A percentile compares a stretch with the other conserved stretches of the same genome.
Evolutionary conservation across 1,140 invertebrate genomes (phyloP).

Genomic region (Potamilus streckersoni): DNA sequence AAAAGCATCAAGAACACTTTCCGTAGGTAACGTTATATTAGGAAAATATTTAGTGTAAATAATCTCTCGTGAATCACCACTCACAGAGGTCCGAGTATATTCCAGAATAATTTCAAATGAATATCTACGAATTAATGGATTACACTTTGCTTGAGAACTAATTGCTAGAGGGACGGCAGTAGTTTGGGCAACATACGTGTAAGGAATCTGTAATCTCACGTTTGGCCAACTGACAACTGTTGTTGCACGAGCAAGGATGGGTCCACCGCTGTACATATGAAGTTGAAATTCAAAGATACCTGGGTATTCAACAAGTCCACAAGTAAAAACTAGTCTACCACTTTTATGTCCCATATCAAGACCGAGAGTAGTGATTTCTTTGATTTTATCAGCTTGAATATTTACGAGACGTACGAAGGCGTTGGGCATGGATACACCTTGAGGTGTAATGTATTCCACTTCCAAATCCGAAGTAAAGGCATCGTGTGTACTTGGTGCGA

Average conservation of each 20-base stretch:
- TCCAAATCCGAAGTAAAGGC: conserved; percentile 22
- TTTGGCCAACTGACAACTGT: conserved; percentile 24
- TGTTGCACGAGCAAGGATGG: conserved; percentile 4
- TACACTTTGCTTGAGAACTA: conserved; percentile 18
- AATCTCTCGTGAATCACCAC: conserved; percentile 8
- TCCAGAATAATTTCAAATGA: conserved; percentile 21
- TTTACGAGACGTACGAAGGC: conserved; percentile 25
- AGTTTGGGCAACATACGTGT: conserved; percentile 25
- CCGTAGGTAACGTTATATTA: conserved; percentile 8
- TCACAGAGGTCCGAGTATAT: conserved; percentile 18
- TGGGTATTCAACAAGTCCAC: conserved; percentile 25
- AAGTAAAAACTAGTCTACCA: conserved; percentile 13
- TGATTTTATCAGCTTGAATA: not conserved
- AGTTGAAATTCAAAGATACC: conserved; percentile 26
- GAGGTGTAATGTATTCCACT: conserved; percentile 14
- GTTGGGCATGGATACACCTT: conserved; percentile 10
- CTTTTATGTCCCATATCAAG: conserved; percentile 10
- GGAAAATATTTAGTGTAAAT: conserved; percentile 8
- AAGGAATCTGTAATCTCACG: conserved; percentile 10
- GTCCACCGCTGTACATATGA: conserved; percentile 19
- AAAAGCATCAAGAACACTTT: conserved; percentile 11
- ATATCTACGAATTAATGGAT: conserved; percentile 23
- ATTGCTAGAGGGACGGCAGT: conserved; percentile 20
- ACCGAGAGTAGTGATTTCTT: conserved; percentile 17
- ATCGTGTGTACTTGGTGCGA: conserved; percentile 6